Percentiles rank a stretch among this genome's conserved stretches.
Evolutionary conservation across 1,140 invertebrate genomes (phyloP).

Genomic region (Pararge aegeria): DNA sequence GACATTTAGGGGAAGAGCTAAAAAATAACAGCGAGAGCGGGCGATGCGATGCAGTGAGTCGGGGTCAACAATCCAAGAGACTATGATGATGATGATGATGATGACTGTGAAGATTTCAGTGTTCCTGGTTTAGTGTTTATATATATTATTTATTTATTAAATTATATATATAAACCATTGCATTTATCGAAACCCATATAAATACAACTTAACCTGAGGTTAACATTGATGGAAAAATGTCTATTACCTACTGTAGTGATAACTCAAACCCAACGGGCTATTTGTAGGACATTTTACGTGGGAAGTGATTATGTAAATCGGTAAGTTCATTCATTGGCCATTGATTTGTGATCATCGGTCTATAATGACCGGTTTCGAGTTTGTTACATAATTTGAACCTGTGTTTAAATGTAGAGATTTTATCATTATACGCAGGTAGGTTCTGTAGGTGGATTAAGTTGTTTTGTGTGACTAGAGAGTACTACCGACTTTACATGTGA

Average conservation of each 20-base stretch:
- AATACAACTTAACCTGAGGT: not conserved
- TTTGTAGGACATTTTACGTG: conserved; percentile 2
- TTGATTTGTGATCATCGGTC: not conserved
- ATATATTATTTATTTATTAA: too few species aligned
- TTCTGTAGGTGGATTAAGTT: not conserved
- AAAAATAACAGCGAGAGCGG: too few species aligned
- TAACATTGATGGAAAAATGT: not conserved
- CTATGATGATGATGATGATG: too few species aligned
- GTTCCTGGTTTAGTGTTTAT: too few species aligned
- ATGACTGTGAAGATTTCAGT: too few species aligned
- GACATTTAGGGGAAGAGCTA: too few species aligned
- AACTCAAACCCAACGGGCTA: not conserved
- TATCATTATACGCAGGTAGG: not conserved
- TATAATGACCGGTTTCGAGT: conserved; percentile 3
- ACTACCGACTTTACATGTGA: not conserved
- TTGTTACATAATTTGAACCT: not conserved
- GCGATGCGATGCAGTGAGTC: too few species aligned
- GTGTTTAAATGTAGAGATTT: not conserved
- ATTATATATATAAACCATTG: too few species aligned
- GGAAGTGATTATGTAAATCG: conserved; percentile 10
- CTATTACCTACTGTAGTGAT: not conserved
- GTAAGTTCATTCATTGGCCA: conserved; percentile 5
- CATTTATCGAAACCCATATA: not conserved
- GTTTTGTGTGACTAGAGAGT: not conserved
- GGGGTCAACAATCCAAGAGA: too few species aligned